Evolutionary conservation across 2,888 invertebrate genomes (phyloP).

Genomic region (Lutraria lutraria): DNA sequence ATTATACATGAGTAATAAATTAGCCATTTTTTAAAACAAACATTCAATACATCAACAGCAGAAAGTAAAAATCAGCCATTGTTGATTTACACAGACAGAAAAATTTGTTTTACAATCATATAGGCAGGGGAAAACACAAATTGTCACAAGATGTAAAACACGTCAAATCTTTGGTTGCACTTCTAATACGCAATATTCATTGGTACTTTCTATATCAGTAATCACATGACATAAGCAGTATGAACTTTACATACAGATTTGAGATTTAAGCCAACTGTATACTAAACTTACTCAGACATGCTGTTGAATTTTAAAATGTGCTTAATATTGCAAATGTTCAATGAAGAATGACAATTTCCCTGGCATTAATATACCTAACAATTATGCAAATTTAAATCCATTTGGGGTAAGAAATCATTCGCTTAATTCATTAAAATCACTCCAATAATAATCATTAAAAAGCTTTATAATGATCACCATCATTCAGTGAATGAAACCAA

Average conservation of each 20-base stretch:
- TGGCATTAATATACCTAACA: background rate
- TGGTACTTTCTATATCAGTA: background rate
- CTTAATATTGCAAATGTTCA: background rate
- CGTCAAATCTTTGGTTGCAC: slow-evolving; percentile 1
- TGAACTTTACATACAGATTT: background rate
- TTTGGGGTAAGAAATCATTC: background rate
- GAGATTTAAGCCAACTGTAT: background rate
- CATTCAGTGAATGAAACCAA: background rate
- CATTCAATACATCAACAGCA: background rate
- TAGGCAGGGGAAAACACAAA: background rate
- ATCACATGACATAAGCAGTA: background rate
- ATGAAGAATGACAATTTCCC: background rate
- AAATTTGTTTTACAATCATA: background rate
- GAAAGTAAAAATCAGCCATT: background rate
- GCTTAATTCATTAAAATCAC: background rate
- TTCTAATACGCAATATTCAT: background rate
- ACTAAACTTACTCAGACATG: background rate
- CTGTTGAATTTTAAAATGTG: background rate
- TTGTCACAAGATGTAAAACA: slow-evolving; percentile 12
- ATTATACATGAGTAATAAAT: background rate
- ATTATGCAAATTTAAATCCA: background rate
- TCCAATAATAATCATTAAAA: background rate
- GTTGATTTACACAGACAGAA: background rate
- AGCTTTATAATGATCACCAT: background rate
- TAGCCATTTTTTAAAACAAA: background rate